A percentile compares a stretch with the other conserved stretches of the same genome.
phyloP scores from a whole-genome alignment of 2,888 invertebrate genomes.

The Steinernema scapterisci region DNA sequence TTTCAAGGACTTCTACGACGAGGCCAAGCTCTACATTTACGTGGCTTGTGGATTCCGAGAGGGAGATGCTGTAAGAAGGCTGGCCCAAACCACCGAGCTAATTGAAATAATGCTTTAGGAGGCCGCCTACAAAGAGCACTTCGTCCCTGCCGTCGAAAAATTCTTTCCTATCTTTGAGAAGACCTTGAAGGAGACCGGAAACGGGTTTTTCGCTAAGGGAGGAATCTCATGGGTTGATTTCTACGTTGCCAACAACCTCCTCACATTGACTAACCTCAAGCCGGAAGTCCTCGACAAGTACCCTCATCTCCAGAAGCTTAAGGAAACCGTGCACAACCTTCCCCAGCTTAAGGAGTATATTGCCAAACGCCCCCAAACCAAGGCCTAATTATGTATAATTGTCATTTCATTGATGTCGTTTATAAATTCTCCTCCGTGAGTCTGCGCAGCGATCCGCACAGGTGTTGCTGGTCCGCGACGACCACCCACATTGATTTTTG shows the following conservation, averaged over 20 bases:
- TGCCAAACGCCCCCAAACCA: neutral
- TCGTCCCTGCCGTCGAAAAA: slow-evolving; percentile 53
- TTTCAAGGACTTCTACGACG: slow-evolving; percentile 22
- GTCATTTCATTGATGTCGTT: no score
- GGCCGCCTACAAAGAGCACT: slow-evolving; percentile 39
- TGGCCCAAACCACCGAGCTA: no score
- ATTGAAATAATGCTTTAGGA: neutral
- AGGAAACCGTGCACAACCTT: slow-evolving; percentile 6
- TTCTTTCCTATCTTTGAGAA: slow-evolving; percentile 50
- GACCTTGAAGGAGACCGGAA: slow-evolving; percentile 44
- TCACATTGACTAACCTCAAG: neutral
- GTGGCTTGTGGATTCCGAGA: neutral
- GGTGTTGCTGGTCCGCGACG: no score
- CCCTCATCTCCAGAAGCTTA: neutral
- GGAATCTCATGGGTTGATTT: slow-evolving; percentile 57
- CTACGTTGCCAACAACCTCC: slow-evolving; percentile 41
- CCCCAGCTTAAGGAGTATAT: slow-evolving; percentile 7
- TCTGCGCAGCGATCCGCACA: no score
- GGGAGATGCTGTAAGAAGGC: neutral
- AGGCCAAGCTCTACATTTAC: slow-evolving; percentile 9
- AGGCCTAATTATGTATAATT: no score
- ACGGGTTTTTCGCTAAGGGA: slow-evolving; percentile 53
- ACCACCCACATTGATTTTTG: no score
- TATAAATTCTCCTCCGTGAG: no score
- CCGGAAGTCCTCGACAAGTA: neutral